Evolutionary conservation across 2,797 vertebrate species (phyloP).

Genomic region (Lacerta agilis): DNA sequence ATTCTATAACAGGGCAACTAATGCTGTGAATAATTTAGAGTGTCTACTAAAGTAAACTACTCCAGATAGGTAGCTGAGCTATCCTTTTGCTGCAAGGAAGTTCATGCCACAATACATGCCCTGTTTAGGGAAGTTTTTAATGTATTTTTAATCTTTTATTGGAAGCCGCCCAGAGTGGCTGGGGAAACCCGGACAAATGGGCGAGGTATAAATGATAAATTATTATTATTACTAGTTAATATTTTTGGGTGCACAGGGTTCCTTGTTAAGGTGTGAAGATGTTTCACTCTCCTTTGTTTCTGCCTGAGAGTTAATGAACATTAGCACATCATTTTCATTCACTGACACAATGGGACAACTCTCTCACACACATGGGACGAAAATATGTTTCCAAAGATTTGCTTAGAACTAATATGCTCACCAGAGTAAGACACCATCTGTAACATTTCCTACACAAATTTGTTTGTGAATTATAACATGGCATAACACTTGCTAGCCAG

Average conservation of each 20-base stretch:
- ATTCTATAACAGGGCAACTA: neutral
- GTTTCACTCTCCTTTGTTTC: constrained; percentile 44
- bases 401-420: constrained; percentile 25
- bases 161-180: too few relatives aligned
- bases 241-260: neutral
- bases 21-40: neutral
- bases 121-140: too few relatives aligned
- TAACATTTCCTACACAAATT: neutral
- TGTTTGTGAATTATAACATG: neutral
- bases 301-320: constrained; percentile 35
- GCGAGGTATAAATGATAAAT: too few relatives aligned
- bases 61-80: too few relatives aligned
- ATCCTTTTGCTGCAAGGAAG: neutral
- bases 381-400: constrained; percentile 20
- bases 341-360: constrained; percentile 13
- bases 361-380: neutral
- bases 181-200: too few relatives aligned
- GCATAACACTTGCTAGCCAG: neutral
- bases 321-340: constrained; percentile 15
- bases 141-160: neutral
- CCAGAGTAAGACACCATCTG: constrained; percentile 28
- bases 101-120: neutral
- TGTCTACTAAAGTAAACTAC: too few relatives aligned
- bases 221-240: too few relatives aligned
- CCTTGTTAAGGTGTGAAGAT: neutral